Conservation (phyloP, 2,888 invertebrate genomes). For the Penaeus monodon region DNA sequence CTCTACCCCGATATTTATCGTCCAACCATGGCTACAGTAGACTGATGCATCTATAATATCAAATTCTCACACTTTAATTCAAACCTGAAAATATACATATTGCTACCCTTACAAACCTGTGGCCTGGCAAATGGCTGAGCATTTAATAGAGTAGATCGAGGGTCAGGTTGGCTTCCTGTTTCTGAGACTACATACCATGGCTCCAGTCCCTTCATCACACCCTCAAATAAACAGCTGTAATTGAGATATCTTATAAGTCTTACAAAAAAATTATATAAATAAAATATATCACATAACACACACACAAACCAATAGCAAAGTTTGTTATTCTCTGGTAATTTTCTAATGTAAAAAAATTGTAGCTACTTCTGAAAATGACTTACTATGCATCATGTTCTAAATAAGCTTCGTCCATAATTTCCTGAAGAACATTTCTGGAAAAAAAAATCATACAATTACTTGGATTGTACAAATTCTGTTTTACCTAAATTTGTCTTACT, state of each 20-base stretch:
- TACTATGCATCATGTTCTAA: conserved; percentile 86
- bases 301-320: no score
- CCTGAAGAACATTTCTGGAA: conserved; percentile 77
- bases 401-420: conserved; percentile 78
- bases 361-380: conserved; percentile 70
- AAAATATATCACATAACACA: no score
- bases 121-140: conserved; percentile 69
- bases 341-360: no score
- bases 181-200: conserved; percentile 78
- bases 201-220: conserved; percentile 77
- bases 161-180: conserved; percentile 75
- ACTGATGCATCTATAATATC: no score
- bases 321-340: no score
- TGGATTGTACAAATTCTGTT: no score
- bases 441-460: conserved; percentile 35
- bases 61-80: no score
- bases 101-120: conserved; percentile 65
- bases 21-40: no score
- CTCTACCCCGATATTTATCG: no score
- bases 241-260: conserved; percentile 54
- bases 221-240: conserved; percentile 76
- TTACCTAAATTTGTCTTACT: no score
- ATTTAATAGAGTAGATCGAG: conserved; percentile 58
- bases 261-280: neutral
- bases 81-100: no score